Base-by-base conservation (phyloP, 2,113 vertebrate species). In the cattle (Bos taurus) region DNA sequence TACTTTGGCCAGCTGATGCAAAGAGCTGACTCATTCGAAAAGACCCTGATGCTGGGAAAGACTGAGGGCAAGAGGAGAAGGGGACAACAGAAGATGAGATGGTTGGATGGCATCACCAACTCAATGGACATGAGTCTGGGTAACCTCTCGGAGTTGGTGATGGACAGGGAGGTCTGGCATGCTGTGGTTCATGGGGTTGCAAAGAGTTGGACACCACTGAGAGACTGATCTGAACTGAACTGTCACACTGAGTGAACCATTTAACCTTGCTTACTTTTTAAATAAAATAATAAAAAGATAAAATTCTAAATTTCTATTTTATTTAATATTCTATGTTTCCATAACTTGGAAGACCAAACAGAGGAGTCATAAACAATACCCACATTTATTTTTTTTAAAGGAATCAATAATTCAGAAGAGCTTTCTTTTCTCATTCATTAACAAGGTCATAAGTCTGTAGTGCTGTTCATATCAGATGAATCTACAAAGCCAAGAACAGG, bases 401-500 rank as follows among this genome's bases (percentile, higher is more conserved):
- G 21, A 95, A 90, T 3, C 0, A 56, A 36, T 7, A 57, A 77
- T 56, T 93, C 46, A 71, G 83, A 95, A 88, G 2, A 16, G 30
- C 4, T 67, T 95, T 71, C 67, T 60, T 64, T 84, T 40, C 26
- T 3, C 84, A 28, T 28, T 86, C 33, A 59, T 60, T 92, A 46
- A 36, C 62, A 88, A 59, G 36, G 2, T 80, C 36, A 96, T 30
- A 90, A 1, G 0, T 5, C 21, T 15, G 10, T 0, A 52, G 6
- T 25, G 21, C 0, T 28, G 0, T 2, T 56, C 11, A 81, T 17
- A 40, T 2, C 36, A 30, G 9, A 8, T 1, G 97, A 92, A 91
- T 99, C 98, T 90, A 99, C 98, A 98, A 98, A 99, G 48, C 0
- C 0, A 6, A 98, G 97, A 84, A 4, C 92, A n/a, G 33, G 23